A percentile compares a stretch with the other conserved stretches of the same genome.
Evolutionary conservation across 2,797 vertebrate genomes (phyloP).

Genomic region (Peromyscus attwateri): DNA sequence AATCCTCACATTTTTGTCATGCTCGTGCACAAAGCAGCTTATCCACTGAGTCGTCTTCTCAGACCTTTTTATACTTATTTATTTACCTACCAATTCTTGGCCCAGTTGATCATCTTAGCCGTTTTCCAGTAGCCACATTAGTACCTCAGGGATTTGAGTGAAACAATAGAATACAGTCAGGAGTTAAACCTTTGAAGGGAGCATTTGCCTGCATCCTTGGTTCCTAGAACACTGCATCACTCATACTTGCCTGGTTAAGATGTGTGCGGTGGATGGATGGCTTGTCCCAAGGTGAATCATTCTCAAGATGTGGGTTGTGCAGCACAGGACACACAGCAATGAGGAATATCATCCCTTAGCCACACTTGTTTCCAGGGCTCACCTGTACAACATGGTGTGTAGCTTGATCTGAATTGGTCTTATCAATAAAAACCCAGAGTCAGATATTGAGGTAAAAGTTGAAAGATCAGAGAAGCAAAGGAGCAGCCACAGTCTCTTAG

Average conservation of each 20-base stretch:
- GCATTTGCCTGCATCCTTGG: neutral
- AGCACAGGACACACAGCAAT: neutral
- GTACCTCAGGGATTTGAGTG: neutral
- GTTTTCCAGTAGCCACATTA: neutral
- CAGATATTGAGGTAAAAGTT: no score
- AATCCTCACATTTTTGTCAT: neutral
- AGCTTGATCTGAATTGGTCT: no score
- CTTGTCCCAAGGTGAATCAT: neutral
- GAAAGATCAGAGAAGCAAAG: no score
- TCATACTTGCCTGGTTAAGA: neutral
- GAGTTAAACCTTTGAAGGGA: neutral
- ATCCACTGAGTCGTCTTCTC: neutral
- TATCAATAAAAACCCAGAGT: no score
- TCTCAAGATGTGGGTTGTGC: neutral
- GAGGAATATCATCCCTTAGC: neutral
- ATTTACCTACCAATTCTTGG: neutral
- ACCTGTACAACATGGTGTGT: neutral
- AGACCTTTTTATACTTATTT: neutral
- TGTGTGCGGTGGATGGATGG: neutral
- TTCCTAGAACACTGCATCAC: neutral
- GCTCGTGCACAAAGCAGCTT: neutral
- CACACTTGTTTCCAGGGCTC: neutral
- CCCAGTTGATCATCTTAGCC: neutral
- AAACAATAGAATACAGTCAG: neutral
- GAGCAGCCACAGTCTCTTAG: no score